Evolutionary conservation across 2,797 vertebrate genomes (phyloP), one percentile per base, ranked within the genome.

Genomic region (Hyperoplus immaculatus): DNA sequence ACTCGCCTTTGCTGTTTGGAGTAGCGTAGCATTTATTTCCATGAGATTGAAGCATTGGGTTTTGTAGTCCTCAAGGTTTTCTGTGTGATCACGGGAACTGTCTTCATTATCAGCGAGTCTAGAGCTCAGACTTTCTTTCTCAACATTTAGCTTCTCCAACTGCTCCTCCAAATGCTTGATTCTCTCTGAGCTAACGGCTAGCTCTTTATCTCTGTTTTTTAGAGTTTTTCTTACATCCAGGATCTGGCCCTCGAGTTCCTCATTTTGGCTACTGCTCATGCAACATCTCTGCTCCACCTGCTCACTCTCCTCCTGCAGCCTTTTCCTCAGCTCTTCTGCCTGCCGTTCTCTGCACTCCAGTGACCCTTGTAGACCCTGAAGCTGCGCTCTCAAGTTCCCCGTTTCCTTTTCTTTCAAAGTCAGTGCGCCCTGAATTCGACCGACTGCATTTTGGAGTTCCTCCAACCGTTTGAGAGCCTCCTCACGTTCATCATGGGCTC

Each of bases 391-490:
- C 18, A 98, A 89, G 86, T 96, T 96, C 69, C 93, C 89, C 0
- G 94, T 81, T 84, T 97, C 96, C 77, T 95, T 94, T 78, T 94
- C 95, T 91, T 97, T 97, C 63, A 91, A 61, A 2, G 91, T 92
- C 49, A 97, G 83, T 1, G 94, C 93, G 15, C 95, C 94, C 77
- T 93, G 94, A 82, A 97, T 95, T 0, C 81, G 89, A 43, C 94
- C 91, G 0, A 93, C 86, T 14, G 95, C 95, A 8, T 87, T 85
- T 58, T 94, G 91, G 67, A 95, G 88, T 8, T 87, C 94, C 85
- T 97, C 96, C 70, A 96, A 77, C 53, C 88, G 87, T n/a, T 47
- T 83, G 8, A 89, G 69, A 0, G 95, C 86, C 49, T 89, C 88
- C 60, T 92, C 88, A 6, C 61, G 92, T 73, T 96, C 96, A 8